Conservation (phyloP, 2,113 vertebrate species). For the Gallinago undulata region DNA sequence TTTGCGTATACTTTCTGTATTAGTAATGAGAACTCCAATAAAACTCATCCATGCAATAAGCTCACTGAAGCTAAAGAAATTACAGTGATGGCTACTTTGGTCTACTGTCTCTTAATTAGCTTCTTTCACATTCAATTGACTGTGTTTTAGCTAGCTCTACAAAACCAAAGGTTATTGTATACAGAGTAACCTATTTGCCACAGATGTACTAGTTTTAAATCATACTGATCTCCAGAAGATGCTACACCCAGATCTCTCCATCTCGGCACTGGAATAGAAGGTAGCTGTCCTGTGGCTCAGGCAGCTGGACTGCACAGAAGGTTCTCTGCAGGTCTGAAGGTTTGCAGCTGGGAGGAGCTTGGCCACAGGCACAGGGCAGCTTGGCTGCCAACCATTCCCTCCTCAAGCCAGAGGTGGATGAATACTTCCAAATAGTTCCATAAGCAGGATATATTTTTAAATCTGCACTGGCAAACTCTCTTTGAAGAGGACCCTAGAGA, state of each 20-base stretch:
- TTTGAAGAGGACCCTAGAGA: not conserved
- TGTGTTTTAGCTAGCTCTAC: slow-evolving; percentile 3
- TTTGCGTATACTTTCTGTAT: not conserved
- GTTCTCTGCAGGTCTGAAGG: not conserved
- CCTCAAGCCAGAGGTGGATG: not conserved
- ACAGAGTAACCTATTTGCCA: not conserved
- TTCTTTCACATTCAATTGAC: slow-evolving; percentile 39
- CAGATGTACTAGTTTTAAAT: not conserved
- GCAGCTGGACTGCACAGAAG: slow-evolving; percentile 26
- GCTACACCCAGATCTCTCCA: not conserved
- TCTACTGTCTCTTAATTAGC: slow-evolving; percentile 42
- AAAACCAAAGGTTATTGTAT: slow-evolving; percentile 28
- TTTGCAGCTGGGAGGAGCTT: not conserved
- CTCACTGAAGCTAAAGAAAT: slow-evolving; percentile 42
- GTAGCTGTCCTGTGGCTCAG: not conserved
- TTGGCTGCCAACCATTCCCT: not conserved
- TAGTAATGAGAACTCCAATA: not conserved
- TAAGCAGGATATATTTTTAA: not conserved
- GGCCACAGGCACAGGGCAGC: not conserved
- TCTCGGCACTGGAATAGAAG: not conserved
- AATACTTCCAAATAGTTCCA: not conserved
- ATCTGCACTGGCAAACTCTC: not conserved
- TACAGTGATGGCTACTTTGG: slow-evolving; percentile 4
- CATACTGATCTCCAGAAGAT: not conserved
- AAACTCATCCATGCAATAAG: slow-evolving; percentile 45